phyloP scores from a whole-genome alignment of 1,140 invertebrate genomes.

The Eriosoma lanigerum region DNA sequence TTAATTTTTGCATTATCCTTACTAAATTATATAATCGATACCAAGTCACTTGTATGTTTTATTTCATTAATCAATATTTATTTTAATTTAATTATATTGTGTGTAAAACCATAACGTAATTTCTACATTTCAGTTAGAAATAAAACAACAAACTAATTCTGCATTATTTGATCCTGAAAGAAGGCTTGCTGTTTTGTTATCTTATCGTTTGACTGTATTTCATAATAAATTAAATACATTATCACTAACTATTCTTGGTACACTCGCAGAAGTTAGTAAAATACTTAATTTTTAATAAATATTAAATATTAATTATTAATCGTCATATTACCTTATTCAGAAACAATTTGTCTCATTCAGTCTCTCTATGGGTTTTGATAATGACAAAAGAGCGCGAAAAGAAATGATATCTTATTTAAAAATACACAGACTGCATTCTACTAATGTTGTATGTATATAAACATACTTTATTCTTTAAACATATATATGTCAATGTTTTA shows the following conservation, averaged over 20 bases:
- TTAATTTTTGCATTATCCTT: slow-evolving; percentile 46
- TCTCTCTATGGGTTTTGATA: slow-evolving; percentile 48
- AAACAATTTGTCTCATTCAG: slow-evolving; percentile 45
- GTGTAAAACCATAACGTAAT: neutral
- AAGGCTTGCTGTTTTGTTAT: slow-evolving; percentile 36
- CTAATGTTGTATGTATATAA: slow-evolving; percentile 39
- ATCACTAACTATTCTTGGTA: slow-evolving; percentile 40
- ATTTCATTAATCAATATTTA: neutral
- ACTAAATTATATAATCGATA: slow-evolving; percentile 38
- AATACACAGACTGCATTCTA: slow-evolving; percentile 37
- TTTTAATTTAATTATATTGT: neutral
- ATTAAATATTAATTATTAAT: neutral
- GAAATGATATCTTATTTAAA: slow-evolving; percentile 50
- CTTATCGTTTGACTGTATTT: slow-evolving; percentile 46
- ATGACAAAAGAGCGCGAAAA: slow-evolving; percentile 35
- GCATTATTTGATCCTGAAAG: slow-evolving; percentile 48
- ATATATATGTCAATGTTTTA: neutral
- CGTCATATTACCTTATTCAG: slow-evolving; percentile 4
- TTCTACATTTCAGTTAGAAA: slow-evolving; percentile 1
- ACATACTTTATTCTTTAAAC: neutral
- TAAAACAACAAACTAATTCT: slow-evolving; percentile 33
- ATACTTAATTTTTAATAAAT: neutral
- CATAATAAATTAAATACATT: slow-evolving; percentile 40
- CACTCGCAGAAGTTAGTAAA: slow-evolving; percentile 43
- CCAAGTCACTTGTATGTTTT: slow-evolving; percentile 28